phyloP scores from a whole-genome alignment of 2,113 vertebrate species.

The Phyllostomus discolor region DNA sequence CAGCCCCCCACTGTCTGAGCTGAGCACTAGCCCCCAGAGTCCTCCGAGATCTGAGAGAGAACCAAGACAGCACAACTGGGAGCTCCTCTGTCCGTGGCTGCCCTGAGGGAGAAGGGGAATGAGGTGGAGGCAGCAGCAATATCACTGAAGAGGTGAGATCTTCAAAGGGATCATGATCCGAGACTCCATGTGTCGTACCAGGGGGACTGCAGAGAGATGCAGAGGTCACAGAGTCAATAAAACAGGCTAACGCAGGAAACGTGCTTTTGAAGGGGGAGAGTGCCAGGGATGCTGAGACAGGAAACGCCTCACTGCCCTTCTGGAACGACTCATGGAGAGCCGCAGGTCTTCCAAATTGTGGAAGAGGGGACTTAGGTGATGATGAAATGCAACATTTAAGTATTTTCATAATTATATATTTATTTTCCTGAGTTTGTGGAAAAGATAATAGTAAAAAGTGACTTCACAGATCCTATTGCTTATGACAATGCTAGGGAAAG shows the following conservation, averaged over 20 bases:
- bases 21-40: not conserved
- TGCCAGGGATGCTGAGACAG: not conserved
- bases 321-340: not conserved
- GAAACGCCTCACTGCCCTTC: not conserved
- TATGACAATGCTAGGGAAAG: not conserved
- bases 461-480: not conserved
- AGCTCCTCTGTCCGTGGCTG: not conserved
- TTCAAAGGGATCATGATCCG: conserved; percentile 95
- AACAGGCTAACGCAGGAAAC: not conserved
- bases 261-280: not conserved
- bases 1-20: not conserved
- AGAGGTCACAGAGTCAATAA: not conserved
- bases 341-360: not conserved
- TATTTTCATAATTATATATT: not conserved
- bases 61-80: not conserved
- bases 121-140: not conserved
- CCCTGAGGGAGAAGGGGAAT: not conserved
- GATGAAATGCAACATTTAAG: not conserved
- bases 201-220: conserved; percentile 84
- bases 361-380: not conserved
- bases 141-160: conserved; percentile 92
- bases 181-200: conserved; percentile 94
- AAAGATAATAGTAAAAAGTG: not conserved
- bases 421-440: not conserved
- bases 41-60: conserved; percentile 18